phyloP scores from a whole-genome alignment of 2,888 invertebrate species.

The Phanerotoma sp. region DNA sequence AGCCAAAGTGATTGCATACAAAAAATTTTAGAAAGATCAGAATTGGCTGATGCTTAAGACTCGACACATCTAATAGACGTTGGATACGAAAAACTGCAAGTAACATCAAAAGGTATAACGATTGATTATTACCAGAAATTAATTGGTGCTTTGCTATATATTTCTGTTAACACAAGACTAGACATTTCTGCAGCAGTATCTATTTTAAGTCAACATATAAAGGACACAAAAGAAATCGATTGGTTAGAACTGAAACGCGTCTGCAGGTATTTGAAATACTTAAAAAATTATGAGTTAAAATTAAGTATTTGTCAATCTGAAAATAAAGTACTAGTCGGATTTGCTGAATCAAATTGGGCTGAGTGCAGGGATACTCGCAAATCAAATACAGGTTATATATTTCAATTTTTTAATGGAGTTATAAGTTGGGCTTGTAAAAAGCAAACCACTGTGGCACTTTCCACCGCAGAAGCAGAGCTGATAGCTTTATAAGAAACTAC shows the following conservation, averaged over 20 bases:
- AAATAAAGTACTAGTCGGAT: slow-evolving; percentile 31
- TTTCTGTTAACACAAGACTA: slow-evolving; percentile 16
- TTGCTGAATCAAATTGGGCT: slow-evolving; percentile 48
- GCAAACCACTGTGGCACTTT: slow-evolving; percentile 37
- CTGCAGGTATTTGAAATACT: slow-evolving; percentile 12
- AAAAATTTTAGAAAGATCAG: slow-evolving; percentile 19
- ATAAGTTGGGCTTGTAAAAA: slow-evolving; percentile 42
- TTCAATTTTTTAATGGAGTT: slow-evolving; percentile 27
- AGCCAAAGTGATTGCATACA: slow-evolving; percentile 25
- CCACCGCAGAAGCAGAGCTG: slow-evolving; percentile 39
- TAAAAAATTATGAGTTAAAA: slow-evolving; percentile 5
- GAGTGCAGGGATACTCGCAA: slow-evolving; percentile 38
- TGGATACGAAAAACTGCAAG: slow-evolving; percentile 13
- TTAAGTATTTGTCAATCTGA: not conserved
- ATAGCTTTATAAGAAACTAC: slow-evolving; percentile 34
- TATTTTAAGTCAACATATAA: slow-evolving; percentile 14
- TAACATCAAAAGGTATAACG: not conserved
- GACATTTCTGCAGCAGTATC: slow-evolving; percentile 11
- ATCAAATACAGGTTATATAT: slow-evolving; percentile 44
- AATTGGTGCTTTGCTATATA: slow-evolving; percentile 11
- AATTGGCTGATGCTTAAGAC: slow-evolving; percentile 26
- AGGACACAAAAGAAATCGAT: slow-evolving; percentile 2
- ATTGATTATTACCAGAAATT: slow-evolving; percentile 9
- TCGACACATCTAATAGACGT: slow-evolving; percentile 24
- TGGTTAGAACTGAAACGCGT: slow-evolving; percentile 18